Conservation (phyloP, 1,140 invertebrate genomes). For the Drosophila chauvacae region DNA sequence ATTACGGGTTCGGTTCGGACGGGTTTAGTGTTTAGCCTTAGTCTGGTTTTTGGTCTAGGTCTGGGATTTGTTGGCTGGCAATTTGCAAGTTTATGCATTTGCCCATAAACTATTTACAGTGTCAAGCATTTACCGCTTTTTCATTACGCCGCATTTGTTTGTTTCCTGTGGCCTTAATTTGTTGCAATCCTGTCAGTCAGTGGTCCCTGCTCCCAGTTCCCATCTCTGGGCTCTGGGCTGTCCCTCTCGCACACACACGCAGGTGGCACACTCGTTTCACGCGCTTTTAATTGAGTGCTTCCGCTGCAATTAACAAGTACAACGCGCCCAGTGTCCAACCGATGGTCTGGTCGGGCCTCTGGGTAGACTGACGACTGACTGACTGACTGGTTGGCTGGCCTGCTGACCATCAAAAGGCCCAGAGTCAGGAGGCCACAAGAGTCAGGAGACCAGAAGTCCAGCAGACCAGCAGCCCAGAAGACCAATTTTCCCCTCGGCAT, state of each 20-base stretch:
- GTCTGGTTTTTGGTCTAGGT: constrained; percentile 19
- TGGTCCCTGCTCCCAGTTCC: neutral
- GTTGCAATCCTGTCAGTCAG: constrained; percentile 45
- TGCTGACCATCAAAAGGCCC: constrained; percentile 23
- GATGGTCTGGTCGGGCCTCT: constrained; percentile 30
- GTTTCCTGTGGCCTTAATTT: constrained; percentile 80
- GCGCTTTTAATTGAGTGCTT: constrained; percentile 83
- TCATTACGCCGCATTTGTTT: constrained; percentile 82
- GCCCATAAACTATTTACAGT: constrained; percentile 76
- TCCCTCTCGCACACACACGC: constrained; percentile 14
- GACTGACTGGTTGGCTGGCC: constrained; percentile 34
- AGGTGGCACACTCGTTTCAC: constrained; percentile 80
- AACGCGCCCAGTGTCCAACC: constrained; percentile 63
- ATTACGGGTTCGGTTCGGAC: constrained; percentile 16
- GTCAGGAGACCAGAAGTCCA: constrained; percentile 12
- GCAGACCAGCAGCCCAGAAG: constrained; percentile 6
- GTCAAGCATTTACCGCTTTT: constrained; percentile 79
- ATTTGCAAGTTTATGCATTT: constrained; percentile 71
- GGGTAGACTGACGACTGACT: constrained; percentile 23
- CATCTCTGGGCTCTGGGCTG: neutral
- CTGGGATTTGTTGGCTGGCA: constrained; percentile 47
- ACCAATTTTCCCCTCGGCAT: constrained; percentile 31
- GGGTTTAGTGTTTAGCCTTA: constrained; percentile 13
- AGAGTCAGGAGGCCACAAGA: constrained; percentile 17
- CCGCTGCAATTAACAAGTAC: constrained; percentile 82